Conservation (phyloP, 2,888 invertebrate genomes). For the Danaus chrysippus region DNA sequence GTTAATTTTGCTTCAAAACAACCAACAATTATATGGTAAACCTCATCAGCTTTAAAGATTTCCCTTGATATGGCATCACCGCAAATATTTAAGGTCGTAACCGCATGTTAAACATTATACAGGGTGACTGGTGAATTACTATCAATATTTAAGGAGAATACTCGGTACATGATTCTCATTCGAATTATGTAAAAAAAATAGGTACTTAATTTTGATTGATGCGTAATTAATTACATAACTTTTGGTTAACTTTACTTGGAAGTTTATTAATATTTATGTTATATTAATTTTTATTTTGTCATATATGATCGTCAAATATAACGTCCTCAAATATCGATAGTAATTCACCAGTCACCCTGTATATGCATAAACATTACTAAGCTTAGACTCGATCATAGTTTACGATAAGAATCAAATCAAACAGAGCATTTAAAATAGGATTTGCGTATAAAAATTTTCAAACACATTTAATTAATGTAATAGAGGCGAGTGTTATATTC, state of each 20-base stretch:
- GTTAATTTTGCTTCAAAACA: not conserved
- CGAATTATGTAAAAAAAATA: too few species aligned
- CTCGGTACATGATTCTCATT: too few species aligned
- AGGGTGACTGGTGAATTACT: too few species aligned
- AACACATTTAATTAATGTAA: constrained; percentile 24
- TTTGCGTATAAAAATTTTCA: constrained; percentile 11
- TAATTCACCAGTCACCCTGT: too few species aligned
- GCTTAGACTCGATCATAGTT: not conserved
- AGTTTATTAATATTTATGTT: too few species aligned
- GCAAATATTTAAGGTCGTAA: constrained; percentile 29
- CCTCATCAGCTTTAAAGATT: not conserved
- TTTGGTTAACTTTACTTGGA: too few species aligned
- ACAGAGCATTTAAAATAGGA: not conserved
- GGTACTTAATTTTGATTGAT: too few species aligned
- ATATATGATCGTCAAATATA: too few species aligned
- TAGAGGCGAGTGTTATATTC: constrained; percentile 22
- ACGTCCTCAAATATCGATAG: too few species aligned
- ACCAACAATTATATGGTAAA: not conserved
- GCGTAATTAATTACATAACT: too few species aligned
- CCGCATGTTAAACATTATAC: not conserved
- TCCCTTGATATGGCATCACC: constrained; percentile 9
- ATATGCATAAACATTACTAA: not conserved
- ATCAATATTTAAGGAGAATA: too few species aligned
- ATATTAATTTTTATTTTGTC: too few species aligned
- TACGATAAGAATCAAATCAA: not conserved